Evolutionary conservation across 1,140 invertebrate species (phyloP).

Genomic region (Drosophila burlai): DNA sequence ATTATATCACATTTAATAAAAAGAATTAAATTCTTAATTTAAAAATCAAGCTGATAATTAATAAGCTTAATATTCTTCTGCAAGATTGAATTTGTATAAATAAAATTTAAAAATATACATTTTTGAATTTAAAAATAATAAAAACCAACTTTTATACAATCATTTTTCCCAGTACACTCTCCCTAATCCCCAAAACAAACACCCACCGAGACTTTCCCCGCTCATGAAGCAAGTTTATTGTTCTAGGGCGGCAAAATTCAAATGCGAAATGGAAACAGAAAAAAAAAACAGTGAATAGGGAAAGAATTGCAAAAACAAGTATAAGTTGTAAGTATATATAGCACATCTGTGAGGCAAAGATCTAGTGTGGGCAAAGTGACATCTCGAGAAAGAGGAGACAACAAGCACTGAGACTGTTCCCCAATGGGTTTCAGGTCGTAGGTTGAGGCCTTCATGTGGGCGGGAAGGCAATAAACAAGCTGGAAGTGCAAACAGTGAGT

Average conservation of each 20-base stretch:
- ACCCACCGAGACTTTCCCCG: slow-evolving; percentile 12
- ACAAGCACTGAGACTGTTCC: slow-evolving; percentile 34
- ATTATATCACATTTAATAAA: no score
- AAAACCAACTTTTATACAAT: neutral
- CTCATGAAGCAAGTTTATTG: slow-evolving; percentile 62
- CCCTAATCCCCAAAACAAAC: neutral
- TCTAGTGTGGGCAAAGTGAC: slow-evolving; percentile 24
- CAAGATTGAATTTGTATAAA: no score
- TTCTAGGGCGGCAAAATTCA: slow-evolving; percentile 55
- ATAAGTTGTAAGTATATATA: slow-evolving; percentile 1
- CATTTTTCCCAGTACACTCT: neutral
- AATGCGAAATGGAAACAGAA: slow-evolving; percentile 21
- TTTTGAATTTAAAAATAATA: neutral
- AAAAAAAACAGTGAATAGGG: slow-evolving; percentile 13
- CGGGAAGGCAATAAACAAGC: slow-evolving; percentile 35
- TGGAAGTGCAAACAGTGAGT: slow-evolving; percentile 32
- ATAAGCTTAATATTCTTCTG: no score
- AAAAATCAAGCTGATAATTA: no score
- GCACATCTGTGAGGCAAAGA: slow-evolving; percentile 7
- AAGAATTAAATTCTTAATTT: no score
- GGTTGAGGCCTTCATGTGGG: slow-evolving; percentile 43
- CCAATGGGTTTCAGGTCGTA: slow-evolving; percentile 28
- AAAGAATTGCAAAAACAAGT: slow-evolving; percentile 33
- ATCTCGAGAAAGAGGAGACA: slow-evolving; percentile 7
- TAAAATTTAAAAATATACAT: neutral